Evolutionary conservation across 2,888 invertebrate species (phyloP), one percentile per base, ranked within the genome.

Genomic region (Drosophila affinis): DNA sequence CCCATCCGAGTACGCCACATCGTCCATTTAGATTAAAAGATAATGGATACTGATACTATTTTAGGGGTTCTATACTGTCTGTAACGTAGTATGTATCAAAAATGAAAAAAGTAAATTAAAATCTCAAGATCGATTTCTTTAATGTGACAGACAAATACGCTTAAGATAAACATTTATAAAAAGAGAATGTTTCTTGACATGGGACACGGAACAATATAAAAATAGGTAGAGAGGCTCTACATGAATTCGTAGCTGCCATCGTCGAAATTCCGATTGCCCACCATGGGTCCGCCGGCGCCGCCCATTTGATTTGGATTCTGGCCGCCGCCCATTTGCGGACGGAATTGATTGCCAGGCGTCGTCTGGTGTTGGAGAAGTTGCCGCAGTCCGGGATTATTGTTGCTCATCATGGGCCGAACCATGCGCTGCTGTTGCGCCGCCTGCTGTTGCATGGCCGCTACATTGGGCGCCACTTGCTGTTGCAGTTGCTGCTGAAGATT

Each of bases 1-100:
- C 92, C 99, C 99, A 34, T 92, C 94, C 62, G 96, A 97, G 87
- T 98, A 98, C 92, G 96, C 97, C 18, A 94, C 94, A 32, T 93
- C 94, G 58, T 93, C 95, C 77, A 89, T 91, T 72, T 92, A 90
- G 52, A 12, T 34, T 32, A 27, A 17, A 7, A 51, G 17, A 45
- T 45, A 44, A 46, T 17, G 57, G 21, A 45, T 45, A 53, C 56
- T 17, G 57, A 39, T 7, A 7, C 39, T 39, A 39, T 39, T 14
- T 45, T 34, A 54, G 18, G 45, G n/a, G 12, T 24, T 39, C 39
- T 39, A n/a, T 39, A n/a, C 39, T n/a, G 39, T 39, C 32, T 39
- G 24, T n/a, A 69, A 49, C 49, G 24, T 52, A 65, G 65, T 51
- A 24, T 48, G 32, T 69, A 34, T 45, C 49, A n/a, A 39, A n/a